phyloP scores from a whole-genome alignment of 2,113 vertebrate species.

The Electrona antarctica region DNA sequence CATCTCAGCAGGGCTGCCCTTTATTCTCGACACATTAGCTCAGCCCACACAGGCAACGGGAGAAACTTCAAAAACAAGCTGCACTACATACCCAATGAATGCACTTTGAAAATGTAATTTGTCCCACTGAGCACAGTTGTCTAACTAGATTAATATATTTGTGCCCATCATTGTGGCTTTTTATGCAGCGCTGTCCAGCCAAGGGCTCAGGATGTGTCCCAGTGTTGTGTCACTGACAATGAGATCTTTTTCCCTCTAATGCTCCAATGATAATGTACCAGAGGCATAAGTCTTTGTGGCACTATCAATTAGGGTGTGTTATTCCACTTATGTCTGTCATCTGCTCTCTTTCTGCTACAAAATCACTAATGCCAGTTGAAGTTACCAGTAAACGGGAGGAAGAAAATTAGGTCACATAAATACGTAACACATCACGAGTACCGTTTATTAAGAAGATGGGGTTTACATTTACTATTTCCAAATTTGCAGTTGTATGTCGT shows the following conservation, averaged over 20 bases:
- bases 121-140: slow-evolving; percentile 33
- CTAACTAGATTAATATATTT: slow-evolving; percentile 43
- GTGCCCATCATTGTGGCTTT: slow-evolving; percentile 22
- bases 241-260: slow-evolving; percentile 30
- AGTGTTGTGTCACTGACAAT: slow-evolving; percentile 28
- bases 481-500: too few relatives aligned
- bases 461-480: neutral
- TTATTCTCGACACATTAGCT: slow-evolving; percentile 48
- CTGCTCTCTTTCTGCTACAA: slow-evolving; percentile 35
- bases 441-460: slow-evolving; percentile 6
- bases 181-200: slow-evolving; percentile 7
- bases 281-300: slow-evolving; percentile 17
- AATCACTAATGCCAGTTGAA: slow-evolving; percentile 41
- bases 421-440: slow-evolving; percentile 2
- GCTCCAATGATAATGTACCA: slow-evolving; percentile 32
- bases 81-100: slow-evolving; percentile 52
- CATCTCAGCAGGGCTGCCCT: slow-evolving; percentile 49
- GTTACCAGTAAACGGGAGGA: slow-evolving; percentile 14
- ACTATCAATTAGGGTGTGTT: slow-evolving; percentile 25
- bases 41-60: slow-evolving; percentile 40
- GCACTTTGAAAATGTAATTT: slow-evolving; percentile 42
- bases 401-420: slow-evolving; percentile 34
- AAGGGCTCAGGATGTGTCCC: slow-evolving; percentile 7
- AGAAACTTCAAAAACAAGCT: slow-evolving; percentile 50
- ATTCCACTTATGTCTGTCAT: slow-evolving; percentile 32